Percentiles rank a stretch among this genome's conserved stretches.
These are phyloP conservation scores for Chanos chanos DNA, from an alignment of 2,797 vertebrate species.

Conservation along the genomic window DNA sequence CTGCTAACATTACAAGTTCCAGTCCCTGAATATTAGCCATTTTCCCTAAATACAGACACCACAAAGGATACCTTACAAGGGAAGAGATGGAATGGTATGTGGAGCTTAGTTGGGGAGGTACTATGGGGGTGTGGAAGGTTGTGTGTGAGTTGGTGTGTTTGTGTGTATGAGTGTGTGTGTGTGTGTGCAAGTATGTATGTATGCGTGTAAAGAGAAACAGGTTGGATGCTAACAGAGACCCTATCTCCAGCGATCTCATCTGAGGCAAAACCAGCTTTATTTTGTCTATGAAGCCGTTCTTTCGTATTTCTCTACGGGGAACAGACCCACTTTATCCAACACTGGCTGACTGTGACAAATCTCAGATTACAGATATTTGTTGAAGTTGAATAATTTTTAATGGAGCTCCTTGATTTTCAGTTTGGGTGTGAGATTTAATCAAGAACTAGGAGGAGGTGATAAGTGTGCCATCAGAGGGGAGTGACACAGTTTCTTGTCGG, in stretches of 20 bases:
- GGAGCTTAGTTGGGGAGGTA: slow-evolving; percentile 44
- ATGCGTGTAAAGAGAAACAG: background rate
- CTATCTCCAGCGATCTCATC: too few relatives aligned
- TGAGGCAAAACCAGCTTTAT: too few relatives aligned
- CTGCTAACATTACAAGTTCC: slow-evolving; percentile 80
- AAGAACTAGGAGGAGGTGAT: too few relatives aligned
- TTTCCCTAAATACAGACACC: slow-evolving; percentile 79
- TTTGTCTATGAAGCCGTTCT: too few relatives aligned
- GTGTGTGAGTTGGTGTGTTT: slow-evolving; percentile 28
- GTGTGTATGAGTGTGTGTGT: slow-evolving; percentile 22
- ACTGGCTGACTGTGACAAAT: background rate
- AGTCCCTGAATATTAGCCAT: slow-evolving; percentile 82
- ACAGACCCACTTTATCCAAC: too few relatives aligned
- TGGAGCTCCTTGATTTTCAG: too few relatives aligned
- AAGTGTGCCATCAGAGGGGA: too few relatives aligned
- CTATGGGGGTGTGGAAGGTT: slow-evolving; percentile 21
- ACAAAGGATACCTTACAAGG: slow-evolving; percentile 80
- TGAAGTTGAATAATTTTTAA: too few relatives aligned
- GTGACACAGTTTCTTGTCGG: too few relatives aligned
- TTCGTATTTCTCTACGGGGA: too few relatives aligned
- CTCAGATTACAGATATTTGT: too few relatives aligned
- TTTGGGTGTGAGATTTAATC: too few relatives aligned
- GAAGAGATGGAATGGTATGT: slow-evolving; percentile 63
- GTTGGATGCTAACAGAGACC: background rate
- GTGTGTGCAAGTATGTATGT: slow-evolving; percentile 12